Conservation (phyloP, 2,113 vertebrate genomes). For the Cromileptes altivelis region DNA sequence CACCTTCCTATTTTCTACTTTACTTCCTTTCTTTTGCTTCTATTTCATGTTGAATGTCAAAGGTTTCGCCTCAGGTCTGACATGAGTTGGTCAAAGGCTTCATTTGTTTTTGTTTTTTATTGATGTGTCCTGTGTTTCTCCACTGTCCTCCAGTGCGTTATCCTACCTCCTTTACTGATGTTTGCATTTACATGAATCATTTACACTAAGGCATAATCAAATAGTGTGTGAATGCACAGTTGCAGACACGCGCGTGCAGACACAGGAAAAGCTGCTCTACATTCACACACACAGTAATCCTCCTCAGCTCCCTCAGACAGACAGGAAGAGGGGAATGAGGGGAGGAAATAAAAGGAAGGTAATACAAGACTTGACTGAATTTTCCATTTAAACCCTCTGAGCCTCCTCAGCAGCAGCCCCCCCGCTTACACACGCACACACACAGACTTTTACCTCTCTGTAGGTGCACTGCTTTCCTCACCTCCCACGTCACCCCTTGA, state of each 20-base stretch:
- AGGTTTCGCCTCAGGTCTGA: background rate
- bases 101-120: background rate
- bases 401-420: background rate
- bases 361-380: constrained; percentile 64
- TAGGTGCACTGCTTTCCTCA: constrained; percentile 14
- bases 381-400: constrained; percentile 57
- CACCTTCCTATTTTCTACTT: background rate
- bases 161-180: background rate
- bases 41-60: background rate
- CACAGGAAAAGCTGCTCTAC: background rate
- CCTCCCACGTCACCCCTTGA: constrained; percentile 19
- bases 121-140: background rate
- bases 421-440: background rate
- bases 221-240: constrained; percentile 24
- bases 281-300: constrained; percentile 14
- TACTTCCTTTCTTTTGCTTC: background rate
- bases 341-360: constrained; percentile 44
- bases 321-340: constrained; percentile 53
- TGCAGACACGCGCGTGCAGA: background rate
- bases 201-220: constrained; percentile 5
- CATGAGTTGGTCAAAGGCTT: background rate
- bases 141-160: background rate
- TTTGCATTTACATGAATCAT: constrained; percentile 37
- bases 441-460: constrained; percentile 1
- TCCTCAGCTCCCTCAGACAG: constrained; percentile 45